Percentiles rank a stretch among this genome's conserved stretches.
These are phyloP conservation scores for Ranitomeya imitator DNA, from an alignment of 2,113 vertebrate species.

Conservation along the genomic window DNA sequence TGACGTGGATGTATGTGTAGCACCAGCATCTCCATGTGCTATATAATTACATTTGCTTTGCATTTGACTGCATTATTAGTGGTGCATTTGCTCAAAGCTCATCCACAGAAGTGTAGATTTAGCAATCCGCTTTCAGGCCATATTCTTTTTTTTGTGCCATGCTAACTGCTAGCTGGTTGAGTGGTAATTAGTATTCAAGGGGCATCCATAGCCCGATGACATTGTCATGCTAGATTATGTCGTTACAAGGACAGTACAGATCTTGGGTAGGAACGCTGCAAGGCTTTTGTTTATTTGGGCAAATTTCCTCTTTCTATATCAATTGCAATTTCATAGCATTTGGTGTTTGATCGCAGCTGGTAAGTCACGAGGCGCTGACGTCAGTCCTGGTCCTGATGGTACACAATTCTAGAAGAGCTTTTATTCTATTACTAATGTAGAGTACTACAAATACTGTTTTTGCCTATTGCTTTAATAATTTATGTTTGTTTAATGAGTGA, in stretches of 20 bases:
- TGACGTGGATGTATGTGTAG: not conserved
- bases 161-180: constrained; percentile 21
- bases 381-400: constrained; percentile 11
- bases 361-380: constrained; percentile 13
- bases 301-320: constrained; percentile 17
- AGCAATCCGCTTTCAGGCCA: not conserved
- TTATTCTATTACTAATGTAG: not conserved
- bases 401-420: constrained; percentile 1
- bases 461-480: no score
- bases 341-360: constrained; percentile 32
- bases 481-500: no score
- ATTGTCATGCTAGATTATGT: constrained; percentile 32
- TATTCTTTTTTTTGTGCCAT: not conserved
- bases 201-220: constrained; percentile 11
- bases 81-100: not conserved
- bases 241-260: constrained; percentile 19
- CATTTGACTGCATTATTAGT: constrained; percentile 2
- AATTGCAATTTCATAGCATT: constrained; percentile 18
- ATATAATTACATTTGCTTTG: not conserved
- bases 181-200: constrained; percentile 23
- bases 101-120: not conserved
- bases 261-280: constrained; percentile 2
- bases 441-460: not conserved
- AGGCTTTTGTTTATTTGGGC: constrained; percentile 18
- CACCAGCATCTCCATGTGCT: not conserved